These are phyloP conservation scores for Galerucella calmariensis DNA, from an alignment of 2,888 invertebrate genomes.

Conservation along the genomic window DNA sequence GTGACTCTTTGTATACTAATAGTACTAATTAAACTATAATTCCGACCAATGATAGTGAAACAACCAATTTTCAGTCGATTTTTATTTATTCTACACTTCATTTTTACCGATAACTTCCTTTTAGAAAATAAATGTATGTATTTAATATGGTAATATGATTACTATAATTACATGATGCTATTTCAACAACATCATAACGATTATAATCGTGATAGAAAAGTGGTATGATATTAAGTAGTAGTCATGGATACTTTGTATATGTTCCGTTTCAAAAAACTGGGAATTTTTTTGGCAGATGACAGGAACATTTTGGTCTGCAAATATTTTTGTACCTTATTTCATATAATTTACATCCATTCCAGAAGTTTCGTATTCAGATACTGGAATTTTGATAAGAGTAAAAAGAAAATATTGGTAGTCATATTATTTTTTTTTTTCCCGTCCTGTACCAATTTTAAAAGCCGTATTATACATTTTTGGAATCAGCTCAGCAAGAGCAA, in stretches of 20 bases:
- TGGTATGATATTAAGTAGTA: background rate
- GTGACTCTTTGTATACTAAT: background rate
- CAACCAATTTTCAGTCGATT: conserved; percentile 25
- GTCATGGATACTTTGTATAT: background rate
- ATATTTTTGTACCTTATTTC: no score
- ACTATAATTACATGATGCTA: conserved; percentile 20
- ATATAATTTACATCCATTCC: no score
- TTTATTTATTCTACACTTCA: conserved; percentile 17
- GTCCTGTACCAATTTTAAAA: no score
- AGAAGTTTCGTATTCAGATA: no score
- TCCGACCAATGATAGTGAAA: conserved; percentile 20
- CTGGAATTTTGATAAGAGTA: no score
- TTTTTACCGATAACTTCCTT: conserved; percentile 26
- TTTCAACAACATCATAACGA: background rate
- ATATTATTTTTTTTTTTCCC: no score
- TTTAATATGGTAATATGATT: conserved; percentile 34
- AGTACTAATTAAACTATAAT: conserved; percentile 28
- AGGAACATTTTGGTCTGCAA: no score
- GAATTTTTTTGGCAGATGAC: no score
- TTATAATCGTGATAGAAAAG: background rate
- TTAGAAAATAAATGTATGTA: background rate
- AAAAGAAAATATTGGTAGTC: no score
- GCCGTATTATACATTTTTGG: no score
- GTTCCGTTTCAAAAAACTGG: background rate
- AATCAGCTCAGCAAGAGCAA: no score